Base-by-base conservation (phyloP, 1,140 invertebrate species). In the Odontomachus brunneus region DNA sequence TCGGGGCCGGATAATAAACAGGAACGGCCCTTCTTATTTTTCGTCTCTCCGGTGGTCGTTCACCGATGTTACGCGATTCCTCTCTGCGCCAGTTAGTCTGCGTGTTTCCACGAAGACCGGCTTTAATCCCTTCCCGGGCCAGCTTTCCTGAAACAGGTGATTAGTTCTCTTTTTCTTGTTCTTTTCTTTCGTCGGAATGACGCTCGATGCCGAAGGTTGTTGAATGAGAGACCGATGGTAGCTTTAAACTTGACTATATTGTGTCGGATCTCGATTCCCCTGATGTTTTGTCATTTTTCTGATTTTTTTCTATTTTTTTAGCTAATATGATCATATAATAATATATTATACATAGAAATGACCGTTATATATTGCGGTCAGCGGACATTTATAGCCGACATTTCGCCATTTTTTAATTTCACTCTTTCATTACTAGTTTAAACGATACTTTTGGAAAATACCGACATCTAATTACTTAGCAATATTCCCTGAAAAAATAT, bases 1-100 rank as follows among this genome's bases (percentile, higher is more conserved):
- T 65, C 29, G 14, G 29, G 19, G 9, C 4, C 38, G 63, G 33
- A 67, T 76, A 76, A 76, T 67, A 76, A 76, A 55, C 11, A 55
- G 11, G 3, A 11, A 55, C 33, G 33, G 51, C 26, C 51, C 51
- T n/a, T 80, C 33, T 80, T 69, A 59, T 80, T 80, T 80, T 80
- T 80, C 33, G 33, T n/a, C 63, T 69, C 49, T 69, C 63, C 9
- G 38, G 29, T 48, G 38, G 29, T 48, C 51, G 69, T 80, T 76
- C 60, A 48, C 38, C n/a, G n/a, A 80, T n/a, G n/a, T n/a, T n/a
- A n/a, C 12, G 69, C 24, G 19, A 51, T 24, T 80, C 38, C 33
- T 69, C 33, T 69, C 22, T 19, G 17, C 55, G 24, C 48, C 38
- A 44, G n/a, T 48, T 14, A 33, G 75, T 15, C 63, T 55, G 57